These are phyloP conservation scores for Alviniconcha marisindica DNA, from an alignment of 1,140 invertebrate genomes.

Conservation along the genomic window DNA sequence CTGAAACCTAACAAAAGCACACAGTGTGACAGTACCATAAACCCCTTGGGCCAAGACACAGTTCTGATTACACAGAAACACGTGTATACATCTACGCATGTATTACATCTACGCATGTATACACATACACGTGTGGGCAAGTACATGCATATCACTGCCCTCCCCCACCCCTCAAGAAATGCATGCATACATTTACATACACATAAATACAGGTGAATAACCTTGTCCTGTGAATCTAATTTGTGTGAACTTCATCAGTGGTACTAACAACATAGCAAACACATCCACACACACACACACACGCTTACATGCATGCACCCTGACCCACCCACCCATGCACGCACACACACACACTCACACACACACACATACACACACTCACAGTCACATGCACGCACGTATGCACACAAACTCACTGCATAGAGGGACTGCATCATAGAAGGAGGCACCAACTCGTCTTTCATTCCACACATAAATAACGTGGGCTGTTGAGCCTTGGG, in stretches of 20 bases:
- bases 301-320: no score
- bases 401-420: constrained; percentile 1
- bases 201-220: no score
- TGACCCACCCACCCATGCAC: no score
- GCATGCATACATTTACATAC: no score
- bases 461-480: neutral
- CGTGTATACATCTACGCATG: neutral
- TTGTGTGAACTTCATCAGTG: no score
- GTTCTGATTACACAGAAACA: neutral
- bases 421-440: constrained; percentile 88
- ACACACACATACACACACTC: constrained; percentile 5
- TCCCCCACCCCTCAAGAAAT: no score
- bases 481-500: constrained; percentile 65
- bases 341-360: neutral
- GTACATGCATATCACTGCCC: neutral
- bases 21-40: neutral
- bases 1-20: no score
- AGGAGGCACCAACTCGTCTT: constrained; percentile 82
- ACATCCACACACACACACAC: no score
- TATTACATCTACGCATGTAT: no score
- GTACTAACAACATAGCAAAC: no score
- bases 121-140: no score
- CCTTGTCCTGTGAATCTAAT: no score
- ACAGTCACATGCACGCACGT: neutral
- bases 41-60: neutral